Conservation (phyloP, 2,888 invertebrate genomes). For the Melikaiella ostensackeni region DNA sequence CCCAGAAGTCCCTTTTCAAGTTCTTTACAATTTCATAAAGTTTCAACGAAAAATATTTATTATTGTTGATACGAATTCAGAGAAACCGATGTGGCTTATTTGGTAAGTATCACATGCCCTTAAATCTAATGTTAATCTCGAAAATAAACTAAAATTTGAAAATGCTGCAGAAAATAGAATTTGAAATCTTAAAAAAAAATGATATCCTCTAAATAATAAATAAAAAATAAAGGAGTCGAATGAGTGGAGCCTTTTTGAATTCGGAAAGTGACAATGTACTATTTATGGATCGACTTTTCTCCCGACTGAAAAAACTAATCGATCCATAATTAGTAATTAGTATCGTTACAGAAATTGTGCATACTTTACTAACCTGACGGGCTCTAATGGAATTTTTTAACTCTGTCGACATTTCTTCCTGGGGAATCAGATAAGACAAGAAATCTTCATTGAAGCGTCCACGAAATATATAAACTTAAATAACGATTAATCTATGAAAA, state of each 20-base stretch:
- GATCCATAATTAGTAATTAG: constrained; percentile 46
- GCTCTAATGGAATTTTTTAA: constrained; percentile 70
- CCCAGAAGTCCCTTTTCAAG: too few relatives aligned
- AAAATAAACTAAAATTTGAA: background rate
- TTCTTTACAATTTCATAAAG: too few relatives aligned
- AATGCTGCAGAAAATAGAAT: background rate
- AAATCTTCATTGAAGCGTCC: constrained; percentile 71
- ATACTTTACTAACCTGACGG: constrained; percentile 72
- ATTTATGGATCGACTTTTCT: constrained; percentile 5
- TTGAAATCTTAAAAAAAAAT: background rate
- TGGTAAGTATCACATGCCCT: too few relatives aligned
- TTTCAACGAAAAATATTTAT: too few relatives aligned
- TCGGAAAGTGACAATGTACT: background rate
- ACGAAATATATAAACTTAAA: constrained; percentile 20
- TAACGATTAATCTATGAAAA: background rate
- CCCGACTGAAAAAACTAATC: constrained; percentile 8
- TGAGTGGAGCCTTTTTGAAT: constrained; percentile 8
- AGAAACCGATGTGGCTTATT: too few relatives aligned
- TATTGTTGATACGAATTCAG: too few relatives aligned
- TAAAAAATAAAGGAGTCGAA: background rate
- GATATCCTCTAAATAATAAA: background rate
- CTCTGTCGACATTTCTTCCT: constrained; percentile 71
- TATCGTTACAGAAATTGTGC: constrained; percentile 44
- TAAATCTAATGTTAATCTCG: background rate
- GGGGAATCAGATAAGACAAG: constrained; percentile 68